Base-by-base conservation (phyloP, 2,797 vertebrate species). In the Tolypeutes matacus region DNA sequence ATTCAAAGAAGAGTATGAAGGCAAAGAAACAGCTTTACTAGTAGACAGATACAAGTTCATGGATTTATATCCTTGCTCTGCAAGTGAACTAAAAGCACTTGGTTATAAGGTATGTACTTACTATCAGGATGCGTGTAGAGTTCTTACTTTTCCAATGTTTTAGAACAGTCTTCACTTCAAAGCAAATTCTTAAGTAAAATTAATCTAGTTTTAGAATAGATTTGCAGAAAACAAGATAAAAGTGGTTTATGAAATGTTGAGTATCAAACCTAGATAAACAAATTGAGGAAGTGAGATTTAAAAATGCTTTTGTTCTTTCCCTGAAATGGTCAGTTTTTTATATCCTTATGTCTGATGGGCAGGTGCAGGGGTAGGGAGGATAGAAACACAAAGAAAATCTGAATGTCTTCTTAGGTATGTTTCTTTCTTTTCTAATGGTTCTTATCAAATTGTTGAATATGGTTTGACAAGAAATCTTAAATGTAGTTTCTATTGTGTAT, bases 21-120 rank as follows among this genome's bases (percentile, higher is more conserved):
- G 99, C 97, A 99, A 99, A 98, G 99, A 99, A 98, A 99, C 99
- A 0, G 99, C 99, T 56, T 97, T 99, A 97, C 98, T 99, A 6
- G 99, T 99, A 51, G 99, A 99, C 91, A 98, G 99, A 97, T 99
- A 99, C 97, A 99, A 99, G 98, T 99, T 99, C 98, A 99, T 99
- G 99, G 99, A 99, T 97, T 98, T 99, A 95, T 99, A 99, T 97
- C 99, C 99, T 77, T 99, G 99, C 97, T 99, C 99, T 64, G 91
- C 98, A 25, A 99, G 99, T n/a, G 99, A 99, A 97, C 99, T 99
- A 70, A 99, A 99, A 98, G 99, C 99, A 21, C 99, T 99, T 70
- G 99, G 99, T 60, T 99, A 99, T 96, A 99, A 99, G 99, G 99
- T 99, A 96, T 76, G 97, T 91, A 86, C 70, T 67, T 39, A 42